Conservation (phyloP, 1,140 invertebrate species). For the Pogonomyrmex californicus region DNA sequence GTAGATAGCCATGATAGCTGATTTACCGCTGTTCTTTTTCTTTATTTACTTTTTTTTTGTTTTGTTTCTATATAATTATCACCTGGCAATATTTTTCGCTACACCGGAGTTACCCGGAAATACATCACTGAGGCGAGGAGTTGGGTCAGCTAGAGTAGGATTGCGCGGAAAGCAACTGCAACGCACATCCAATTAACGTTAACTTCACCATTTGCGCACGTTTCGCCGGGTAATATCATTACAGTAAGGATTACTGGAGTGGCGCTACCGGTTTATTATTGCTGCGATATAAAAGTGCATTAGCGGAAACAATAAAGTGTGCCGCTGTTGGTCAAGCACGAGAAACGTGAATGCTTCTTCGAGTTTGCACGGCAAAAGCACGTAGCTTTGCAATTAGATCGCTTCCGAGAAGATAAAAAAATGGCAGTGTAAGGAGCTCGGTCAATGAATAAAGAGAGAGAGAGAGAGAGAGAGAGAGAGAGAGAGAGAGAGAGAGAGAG, state of each 20-base stretch:
- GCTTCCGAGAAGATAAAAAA: slow-evolving; percentile 22
- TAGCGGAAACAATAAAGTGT: slow-evolving; percentile 63
- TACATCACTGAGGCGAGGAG: slow-evolving; percentile 6
- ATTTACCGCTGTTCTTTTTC: not conserved
- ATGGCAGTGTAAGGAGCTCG: not conserved
- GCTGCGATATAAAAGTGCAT: slow-evolving; percentile 65
- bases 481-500: too few relatives aligned
- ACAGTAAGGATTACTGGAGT: slow-evolving; percentile 59
- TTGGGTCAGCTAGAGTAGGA: slow-evolving; percentile 25
- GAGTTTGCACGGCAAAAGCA: slow-evolving; percentile 19
- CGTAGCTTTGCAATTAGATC: slow-evolving; percentile 58
- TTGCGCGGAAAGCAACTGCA: slow-evolving; percentile 43
- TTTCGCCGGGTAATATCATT: slow-evolving; percentile 58
- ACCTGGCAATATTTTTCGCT: not conserved
- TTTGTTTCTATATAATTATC: slow-evolving; percentile 11
- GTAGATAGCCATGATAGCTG: not conserved
- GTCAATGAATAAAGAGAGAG: not conserved
- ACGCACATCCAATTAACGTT: slow-evolving; percentile 61
- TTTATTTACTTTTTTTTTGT: not conserved
- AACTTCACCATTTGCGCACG: slow-evolving; percentile 37
- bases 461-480: too few relatives aligned
- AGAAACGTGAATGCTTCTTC: slow-evolving; percentile 14
- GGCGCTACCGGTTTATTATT: slow-evolving; percentile 63
- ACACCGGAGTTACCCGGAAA: not conserved
- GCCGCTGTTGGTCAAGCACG: slow-evolving; percentile 2